These are phyloP conservation scores for Sebastes oblongus DNA, from an alignment of 2,797 vertebrate species.

Conservation along the genomic window DNA sequence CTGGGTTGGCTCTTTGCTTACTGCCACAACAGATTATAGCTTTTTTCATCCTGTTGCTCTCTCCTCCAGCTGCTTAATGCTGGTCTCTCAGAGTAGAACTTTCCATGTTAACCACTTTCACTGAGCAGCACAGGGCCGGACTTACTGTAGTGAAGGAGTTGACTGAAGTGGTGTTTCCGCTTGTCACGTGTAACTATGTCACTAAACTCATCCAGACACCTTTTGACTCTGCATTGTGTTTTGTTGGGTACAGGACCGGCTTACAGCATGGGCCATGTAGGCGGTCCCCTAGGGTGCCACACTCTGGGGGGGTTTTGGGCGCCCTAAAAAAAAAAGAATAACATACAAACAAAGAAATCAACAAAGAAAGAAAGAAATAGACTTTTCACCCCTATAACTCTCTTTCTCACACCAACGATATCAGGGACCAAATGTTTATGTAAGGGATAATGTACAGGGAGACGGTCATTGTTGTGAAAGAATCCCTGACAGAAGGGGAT, in stretches of 20 bases:
- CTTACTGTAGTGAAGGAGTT: neutral
- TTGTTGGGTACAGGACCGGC: too few relatives aligned
- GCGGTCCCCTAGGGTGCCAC: too few relatives aligned
- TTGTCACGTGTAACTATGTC: neutral
- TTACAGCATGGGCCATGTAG: too few relatives aligned
- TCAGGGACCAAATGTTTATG: too few relatives aligned
- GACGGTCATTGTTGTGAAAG: too few relatives aligned
- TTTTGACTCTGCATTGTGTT: neutral
- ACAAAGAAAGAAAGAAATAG: too few relatives aligned
- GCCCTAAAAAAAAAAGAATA: too few relatives aligned
- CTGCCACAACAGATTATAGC: constrained; percentile 56
- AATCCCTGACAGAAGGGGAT: too few relatives aligned
- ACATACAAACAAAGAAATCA: too few relatives aligned
- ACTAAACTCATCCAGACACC: neutral
- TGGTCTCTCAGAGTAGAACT: constrained; percentile 27
- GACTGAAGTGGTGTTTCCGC: neutral
- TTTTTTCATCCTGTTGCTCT: constrained; percentile 28
- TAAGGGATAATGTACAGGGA: too few relatives aligned
- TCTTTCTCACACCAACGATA: too few relatives aligned
- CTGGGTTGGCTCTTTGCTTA: constrained; percentile 32
- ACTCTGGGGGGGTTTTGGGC: accelerated
- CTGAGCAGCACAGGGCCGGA: neutral
- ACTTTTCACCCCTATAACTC: too few relatives aligned
- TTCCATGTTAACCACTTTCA: constrained; percentile 25
- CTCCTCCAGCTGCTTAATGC: constrained; percentile 31